These are phyloP conservation scores for Brachypodius melanocephalos DNA, from an alignment of 2,113 vertebrate species.

Conservation along the genomic window DNA sequence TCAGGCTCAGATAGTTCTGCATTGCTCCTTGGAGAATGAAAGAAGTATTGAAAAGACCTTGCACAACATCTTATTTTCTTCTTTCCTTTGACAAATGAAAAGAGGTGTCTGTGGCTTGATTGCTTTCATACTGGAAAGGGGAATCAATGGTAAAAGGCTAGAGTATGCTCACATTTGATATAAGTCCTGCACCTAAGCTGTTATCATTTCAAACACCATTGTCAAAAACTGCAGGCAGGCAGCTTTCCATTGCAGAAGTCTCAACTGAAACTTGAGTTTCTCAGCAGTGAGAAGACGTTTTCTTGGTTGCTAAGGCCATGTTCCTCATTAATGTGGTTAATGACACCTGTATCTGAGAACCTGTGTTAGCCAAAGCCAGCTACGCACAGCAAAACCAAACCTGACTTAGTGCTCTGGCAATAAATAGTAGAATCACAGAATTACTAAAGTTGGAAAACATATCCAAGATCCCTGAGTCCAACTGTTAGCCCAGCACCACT, in stretches of 20 bases:
- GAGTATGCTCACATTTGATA: background rate
- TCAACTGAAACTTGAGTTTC: background rate
- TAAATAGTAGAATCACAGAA: background rate
- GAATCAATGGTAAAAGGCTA: background rate
- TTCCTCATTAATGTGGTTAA: background rate
- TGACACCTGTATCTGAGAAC: background rate
- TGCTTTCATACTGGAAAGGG: background rate
- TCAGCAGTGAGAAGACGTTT: background rate
- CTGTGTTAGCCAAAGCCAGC: background rate
- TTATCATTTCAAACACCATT: background rate
- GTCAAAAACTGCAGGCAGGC: background rate
- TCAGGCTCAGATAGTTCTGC: background rate
- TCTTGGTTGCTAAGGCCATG: background rate
- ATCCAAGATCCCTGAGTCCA: background rate
- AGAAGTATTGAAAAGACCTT: constrained; percentile 4
- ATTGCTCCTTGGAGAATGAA: constrained; percentile 15
- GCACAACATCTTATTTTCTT: constrained; percentile 30
- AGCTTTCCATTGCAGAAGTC: background rate
- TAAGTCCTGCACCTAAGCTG: background rate
- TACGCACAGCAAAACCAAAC: background rate
- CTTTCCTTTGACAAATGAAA: constrained; percentile 12
- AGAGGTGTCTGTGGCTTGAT: background rate
- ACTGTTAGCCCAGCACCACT: background rate
- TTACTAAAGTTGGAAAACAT: background rate
- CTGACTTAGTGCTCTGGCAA: background rate